These are phyloP conservation scores for Phenganax stokvisi DNA, from an alignment of 92 coral and sea anemone genomes.

Conservation along the genomic window DNA sequence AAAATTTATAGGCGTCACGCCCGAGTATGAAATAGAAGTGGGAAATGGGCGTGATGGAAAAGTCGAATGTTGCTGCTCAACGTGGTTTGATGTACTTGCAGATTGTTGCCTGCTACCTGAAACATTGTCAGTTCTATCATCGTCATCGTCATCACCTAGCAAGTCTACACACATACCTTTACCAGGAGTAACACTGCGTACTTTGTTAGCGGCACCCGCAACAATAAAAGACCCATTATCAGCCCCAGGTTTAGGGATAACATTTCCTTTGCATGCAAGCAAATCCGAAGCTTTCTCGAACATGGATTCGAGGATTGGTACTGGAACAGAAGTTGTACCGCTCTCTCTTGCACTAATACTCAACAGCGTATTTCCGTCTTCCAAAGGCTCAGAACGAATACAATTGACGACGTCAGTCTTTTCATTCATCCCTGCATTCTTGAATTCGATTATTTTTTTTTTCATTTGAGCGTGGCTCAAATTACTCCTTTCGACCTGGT, in stretches of 20 bases:
- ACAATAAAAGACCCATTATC: constrained; percentile 42
- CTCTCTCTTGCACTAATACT: background rate
- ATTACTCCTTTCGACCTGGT: constrained; percentile 20
- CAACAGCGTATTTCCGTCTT: background rate
- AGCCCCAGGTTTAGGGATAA: constrained; percentile 45
- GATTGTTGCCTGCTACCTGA: no score
- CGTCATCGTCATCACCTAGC: background rate
- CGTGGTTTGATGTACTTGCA: background rate
- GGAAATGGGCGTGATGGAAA: no score
- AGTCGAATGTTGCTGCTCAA: no score
- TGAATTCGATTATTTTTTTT: constrained; percentile 16
- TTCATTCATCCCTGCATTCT: constrained; percentile 27
- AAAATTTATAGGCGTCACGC: no score
- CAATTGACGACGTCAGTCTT: constrained; percentile 16
- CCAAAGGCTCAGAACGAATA: background rate
- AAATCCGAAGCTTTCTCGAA: constrained; percentile 40
- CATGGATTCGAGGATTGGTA: constrained; percentile 36
- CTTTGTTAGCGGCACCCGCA: constrained; percentile 39
- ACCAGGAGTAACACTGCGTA: constrained; percentile 12
- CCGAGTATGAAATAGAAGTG: no score
- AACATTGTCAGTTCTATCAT: no score
- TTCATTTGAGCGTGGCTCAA: constrained; percentile 27
- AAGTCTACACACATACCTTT: constrained; percentile 45
- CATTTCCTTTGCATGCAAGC: constrained; percentile 8
- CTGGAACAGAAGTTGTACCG: background rate